phyloP scores from a whole-genome alignment of 2,113 vertebrate genomes.

The Passer montanus region DNA sequence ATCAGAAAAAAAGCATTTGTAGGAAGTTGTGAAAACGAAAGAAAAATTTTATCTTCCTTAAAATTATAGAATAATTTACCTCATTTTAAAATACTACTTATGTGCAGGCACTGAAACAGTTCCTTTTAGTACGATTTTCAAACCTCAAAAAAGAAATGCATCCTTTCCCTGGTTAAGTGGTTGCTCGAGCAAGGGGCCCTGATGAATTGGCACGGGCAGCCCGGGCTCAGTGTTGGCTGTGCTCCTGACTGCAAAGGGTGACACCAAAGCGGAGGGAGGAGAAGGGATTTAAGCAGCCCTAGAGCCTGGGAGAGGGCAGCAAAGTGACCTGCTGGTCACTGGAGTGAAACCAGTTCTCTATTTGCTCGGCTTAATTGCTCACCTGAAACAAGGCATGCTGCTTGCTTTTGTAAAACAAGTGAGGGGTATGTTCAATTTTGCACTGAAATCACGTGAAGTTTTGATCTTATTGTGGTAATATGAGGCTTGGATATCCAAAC shows the following conservation, averaged over 20 bases:
- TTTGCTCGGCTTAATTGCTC: background rate
- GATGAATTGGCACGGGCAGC: accelerated
- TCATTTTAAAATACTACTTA: background rate
- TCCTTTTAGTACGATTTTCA: background rate
- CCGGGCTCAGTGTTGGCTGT: background rate
- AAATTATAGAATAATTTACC: background rate
- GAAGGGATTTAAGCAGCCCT: background rate
- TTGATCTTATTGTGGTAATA: background rate
- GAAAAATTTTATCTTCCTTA: background rate
- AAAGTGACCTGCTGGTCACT: background rate
- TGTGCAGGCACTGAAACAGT: background rate
- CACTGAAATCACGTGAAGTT: background rate
- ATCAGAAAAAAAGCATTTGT: background rate
- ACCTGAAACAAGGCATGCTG: background rate
- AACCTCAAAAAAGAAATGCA: background rate
- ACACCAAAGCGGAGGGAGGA: background rate
- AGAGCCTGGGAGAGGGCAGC: background rate
- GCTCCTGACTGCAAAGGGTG: background rate
- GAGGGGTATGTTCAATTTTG: background rate
- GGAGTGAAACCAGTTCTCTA: background rate
- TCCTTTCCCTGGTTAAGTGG: background rate
- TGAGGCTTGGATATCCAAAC: background rate
- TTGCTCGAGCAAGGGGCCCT: background rate
- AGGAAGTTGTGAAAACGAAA: background rate
- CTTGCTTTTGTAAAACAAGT: background rate